These are phyloP conservation scores for Pocillopora meandrina DNA, from an alignment of 92 coral and sea anemone genomes.

Conservation along the genomic window DNA sequence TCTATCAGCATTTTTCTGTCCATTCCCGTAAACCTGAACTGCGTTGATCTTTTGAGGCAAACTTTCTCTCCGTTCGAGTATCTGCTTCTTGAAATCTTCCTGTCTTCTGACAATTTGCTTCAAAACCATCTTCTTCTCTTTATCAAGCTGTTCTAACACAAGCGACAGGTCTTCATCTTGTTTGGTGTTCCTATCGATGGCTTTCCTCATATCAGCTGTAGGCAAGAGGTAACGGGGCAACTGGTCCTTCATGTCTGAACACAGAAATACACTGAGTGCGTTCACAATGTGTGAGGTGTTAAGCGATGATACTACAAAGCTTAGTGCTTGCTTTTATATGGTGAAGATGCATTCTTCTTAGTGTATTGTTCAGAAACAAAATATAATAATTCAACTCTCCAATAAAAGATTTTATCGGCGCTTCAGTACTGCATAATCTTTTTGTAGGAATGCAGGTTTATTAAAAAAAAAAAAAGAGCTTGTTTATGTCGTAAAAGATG, in stretches of 20 bases:
- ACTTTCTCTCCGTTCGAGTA: background rate
- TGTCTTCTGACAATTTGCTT: background rate
- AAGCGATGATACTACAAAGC: background rate
- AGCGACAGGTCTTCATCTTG: background rate
- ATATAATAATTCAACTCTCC: background rate
- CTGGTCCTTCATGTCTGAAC: background rate
- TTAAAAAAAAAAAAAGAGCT: too few relatives aligned
- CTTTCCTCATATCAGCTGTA: background rate
- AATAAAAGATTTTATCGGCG: background rate
- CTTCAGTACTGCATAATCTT: too few relatives aligned
- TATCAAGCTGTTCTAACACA: background rate
- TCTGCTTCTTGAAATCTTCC: background rate
- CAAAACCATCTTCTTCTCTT: background rate
- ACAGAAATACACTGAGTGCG: background rate
- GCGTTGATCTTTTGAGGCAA: background rate
- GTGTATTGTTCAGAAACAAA: background rate
- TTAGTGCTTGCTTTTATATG: background rate
- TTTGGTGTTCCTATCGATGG: background rate
- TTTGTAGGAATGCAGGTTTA: too few relatives aligned
- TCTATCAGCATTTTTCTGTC: background rate
- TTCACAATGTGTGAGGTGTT: background rate
- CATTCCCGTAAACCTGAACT: background rate
- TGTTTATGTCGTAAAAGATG: too few relatives aligned
- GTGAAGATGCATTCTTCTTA: too few relatives aligned
- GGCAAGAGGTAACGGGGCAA: background rate